Conservation (phyloP, 2,797 vertebrate species). For the Scleropages formosus region DNA sequence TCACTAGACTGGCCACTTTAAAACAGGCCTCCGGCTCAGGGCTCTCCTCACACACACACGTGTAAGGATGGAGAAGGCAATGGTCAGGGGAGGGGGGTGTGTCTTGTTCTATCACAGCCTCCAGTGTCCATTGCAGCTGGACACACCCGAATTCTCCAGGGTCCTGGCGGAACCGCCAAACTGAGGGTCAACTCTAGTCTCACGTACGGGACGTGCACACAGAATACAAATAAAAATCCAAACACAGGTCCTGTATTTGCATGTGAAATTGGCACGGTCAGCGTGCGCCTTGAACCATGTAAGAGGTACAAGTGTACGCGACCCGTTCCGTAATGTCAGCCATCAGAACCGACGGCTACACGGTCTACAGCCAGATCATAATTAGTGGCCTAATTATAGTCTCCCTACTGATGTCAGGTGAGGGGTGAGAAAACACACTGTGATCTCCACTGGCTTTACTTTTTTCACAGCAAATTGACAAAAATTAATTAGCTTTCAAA, state of each 20-base stretch:
- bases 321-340: background rate
- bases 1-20: constrained; percentile 63
- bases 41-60: constrained; percentile 61
- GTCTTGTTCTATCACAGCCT: too few relatives aligned
- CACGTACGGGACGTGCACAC: background rate
- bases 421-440: constrained; percentile 4
- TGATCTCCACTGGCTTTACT: background rate
- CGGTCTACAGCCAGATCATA: constrained; percentile 3
- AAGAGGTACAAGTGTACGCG: background rate
- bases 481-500: constrained; percentile 14
- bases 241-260: constrained; percentile 14
- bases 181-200: constrained; percentile 29
- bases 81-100: background rate
- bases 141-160: constrained; percentile 38
- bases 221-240: background rate
- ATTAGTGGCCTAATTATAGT: constrained; percentile 24
- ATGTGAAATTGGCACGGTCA: constrained; percentile 9
- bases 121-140: too few relatives aligned
- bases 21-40: constrained; percentile 63
- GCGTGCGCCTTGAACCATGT: background rate
- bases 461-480: background rate
- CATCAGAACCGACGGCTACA: background rate
- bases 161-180: constrained; percentile 48
- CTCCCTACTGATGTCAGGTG: constrained; percentile 17
- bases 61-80: too few relatives aligned